phyloP scores from a whole-genome alignment of 2,113 vertebrate genomes.

The Marcusenius ussheri region DNA sequence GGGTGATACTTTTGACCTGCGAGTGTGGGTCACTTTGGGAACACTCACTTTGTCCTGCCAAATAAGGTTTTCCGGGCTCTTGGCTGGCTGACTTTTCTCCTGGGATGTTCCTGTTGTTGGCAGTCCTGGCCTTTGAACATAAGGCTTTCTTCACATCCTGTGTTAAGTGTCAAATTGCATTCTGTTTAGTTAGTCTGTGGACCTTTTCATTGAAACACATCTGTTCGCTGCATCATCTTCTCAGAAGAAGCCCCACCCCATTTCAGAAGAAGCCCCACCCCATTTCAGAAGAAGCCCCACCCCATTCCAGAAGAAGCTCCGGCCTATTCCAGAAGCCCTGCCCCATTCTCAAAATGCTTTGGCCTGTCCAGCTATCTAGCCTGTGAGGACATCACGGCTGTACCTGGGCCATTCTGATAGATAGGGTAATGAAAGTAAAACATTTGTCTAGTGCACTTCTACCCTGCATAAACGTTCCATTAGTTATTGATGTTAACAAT shows the following conservation, averaged over 20 bases:
- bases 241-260: not conserved
- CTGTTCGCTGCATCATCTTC: not conserved
- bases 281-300: not conserved
- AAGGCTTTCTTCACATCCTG: not conserved
- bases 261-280: not conserved
- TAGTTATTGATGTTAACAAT: not conserved
- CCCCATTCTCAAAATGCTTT: not conserved
- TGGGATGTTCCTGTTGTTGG: slow-evolving; percentile 51
- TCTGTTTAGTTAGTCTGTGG: not conserved
- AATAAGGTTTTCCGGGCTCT: not conserved
- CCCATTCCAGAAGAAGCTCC: not conserved
- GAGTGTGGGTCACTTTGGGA: not conserved
- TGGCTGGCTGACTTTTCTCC: slow-evolving; percentile 54
- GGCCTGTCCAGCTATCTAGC: not conserved
- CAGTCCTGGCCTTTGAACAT: slow-evolving; percentile 20
- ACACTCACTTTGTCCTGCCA: not conserved
- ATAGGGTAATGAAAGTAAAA: not conserved
- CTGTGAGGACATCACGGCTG: not conserved
- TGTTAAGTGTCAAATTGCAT: not conserved
- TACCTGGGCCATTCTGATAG: not conserved
- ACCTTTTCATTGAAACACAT: not conserved
- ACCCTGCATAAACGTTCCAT: not conserved
- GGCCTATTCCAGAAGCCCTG: not conserved
- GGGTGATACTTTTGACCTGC: not conserved
- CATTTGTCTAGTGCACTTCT: not conserved